Percentiles rank a stretch among this genome's conserved stretches.
Evolutionary conservation across 2,888 invertebrate genomes (phyloP).

Genomic region (Heliconius charithonia): DNA sequence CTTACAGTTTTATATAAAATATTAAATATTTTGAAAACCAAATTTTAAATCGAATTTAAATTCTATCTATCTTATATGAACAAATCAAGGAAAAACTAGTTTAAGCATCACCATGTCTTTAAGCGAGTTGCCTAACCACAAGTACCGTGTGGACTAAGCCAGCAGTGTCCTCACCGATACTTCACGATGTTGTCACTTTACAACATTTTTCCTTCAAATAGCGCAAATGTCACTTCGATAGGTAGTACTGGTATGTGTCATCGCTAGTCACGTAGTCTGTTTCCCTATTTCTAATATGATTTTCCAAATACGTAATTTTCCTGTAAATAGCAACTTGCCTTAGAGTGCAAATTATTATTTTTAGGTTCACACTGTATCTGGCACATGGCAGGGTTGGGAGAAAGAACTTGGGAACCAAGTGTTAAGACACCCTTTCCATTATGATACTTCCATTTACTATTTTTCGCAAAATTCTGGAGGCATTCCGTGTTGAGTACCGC

Average conservation of each 20-base stretch:
- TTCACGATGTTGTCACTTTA: neutral
- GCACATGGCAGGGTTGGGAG: too few species aligned
- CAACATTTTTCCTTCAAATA: slow-evolving; percentile 3
- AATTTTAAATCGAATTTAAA: too few species aligned
- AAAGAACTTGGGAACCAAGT: too few species aligned
- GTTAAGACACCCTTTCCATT: too few species aligned
- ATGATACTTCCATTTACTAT: too few species aligned
- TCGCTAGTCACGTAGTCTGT: neutral
- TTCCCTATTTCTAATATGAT: neutral
- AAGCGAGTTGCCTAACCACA: neutral
- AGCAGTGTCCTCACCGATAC: neutral
- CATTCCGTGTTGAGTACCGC: too few species aligned
- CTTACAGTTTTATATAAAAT: too few species aligned
- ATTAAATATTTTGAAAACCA: too few species aligned
- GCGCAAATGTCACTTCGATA: neutral
- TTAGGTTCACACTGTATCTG: too few species aligned
- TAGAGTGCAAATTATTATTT: neutral
- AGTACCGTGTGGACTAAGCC: neutral
- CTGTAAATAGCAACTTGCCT: too few species aligned
- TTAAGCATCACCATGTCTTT: neutral
- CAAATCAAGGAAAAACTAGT: neutral
- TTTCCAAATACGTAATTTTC: neutral
- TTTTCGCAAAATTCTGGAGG: too few species aligned
- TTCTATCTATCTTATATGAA: neutral
- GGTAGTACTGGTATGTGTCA: neutral